These are phyloP conservation scores for Limnothrissa miodon DNA, from an alignment of 2,113 vertebrate species.

Conservation along the genomic window DNA sequence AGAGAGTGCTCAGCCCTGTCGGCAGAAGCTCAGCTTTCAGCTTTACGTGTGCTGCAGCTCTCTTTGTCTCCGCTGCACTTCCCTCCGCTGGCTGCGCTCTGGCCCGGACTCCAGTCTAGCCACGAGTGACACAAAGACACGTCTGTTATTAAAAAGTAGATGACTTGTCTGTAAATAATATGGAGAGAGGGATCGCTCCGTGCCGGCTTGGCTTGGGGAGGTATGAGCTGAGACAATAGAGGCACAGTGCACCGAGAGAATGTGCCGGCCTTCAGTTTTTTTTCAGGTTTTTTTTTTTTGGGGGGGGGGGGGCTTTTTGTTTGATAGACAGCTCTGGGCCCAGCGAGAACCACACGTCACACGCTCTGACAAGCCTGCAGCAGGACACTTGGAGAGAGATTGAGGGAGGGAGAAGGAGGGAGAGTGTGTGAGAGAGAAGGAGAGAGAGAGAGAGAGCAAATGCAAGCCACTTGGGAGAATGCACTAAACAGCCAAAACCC, in stretches of 20 bases:
- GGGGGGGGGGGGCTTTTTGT: neutral
- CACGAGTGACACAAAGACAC: constrained; percentile 1
- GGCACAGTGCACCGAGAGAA: neutral
- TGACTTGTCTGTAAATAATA: neutral
- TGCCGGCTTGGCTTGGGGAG: neutral
- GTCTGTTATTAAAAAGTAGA: constrained; percentile 7
- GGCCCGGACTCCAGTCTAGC: neutral
- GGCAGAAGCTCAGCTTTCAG: neutral
- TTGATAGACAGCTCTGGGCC: neutral
- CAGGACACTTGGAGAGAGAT: neutral
- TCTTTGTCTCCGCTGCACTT: neutral
- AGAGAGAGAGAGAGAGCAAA: neutral
- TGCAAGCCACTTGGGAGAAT: neutral
- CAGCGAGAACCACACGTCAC: neutral
- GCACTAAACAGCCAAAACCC: neutral
- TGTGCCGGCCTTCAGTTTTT: neutral
- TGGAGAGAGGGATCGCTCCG: neutral
- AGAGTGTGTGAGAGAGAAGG: neutral
- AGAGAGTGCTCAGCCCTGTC: neutral
- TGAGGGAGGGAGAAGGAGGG: neutral
- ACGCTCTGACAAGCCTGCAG: neutral
- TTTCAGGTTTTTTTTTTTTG: neutral
- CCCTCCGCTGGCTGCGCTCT: neutral
- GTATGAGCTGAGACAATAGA: neutral
- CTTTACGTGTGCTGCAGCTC: neutral